phyloP scores from a whole-genome alignment of 2,113 vertebrate species.

The Ibidorhyncha struthersii region DNA sequence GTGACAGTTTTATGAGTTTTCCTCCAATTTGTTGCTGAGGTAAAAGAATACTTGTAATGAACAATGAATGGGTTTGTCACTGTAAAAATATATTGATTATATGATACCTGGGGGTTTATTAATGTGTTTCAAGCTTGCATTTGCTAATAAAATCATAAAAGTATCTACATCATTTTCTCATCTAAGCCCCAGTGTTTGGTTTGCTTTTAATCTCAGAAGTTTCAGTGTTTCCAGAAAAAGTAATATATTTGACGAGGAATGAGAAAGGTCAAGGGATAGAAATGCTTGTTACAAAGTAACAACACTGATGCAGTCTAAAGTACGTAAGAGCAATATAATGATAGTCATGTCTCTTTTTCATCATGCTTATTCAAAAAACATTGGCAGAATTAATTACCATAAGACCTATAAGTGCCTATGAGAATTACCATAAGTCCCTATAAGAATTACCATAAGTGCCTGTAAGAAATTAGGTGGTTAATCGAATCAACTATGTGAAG shows the following conservation, averaged over 20 bases:
- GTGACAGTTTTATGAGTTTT: neutral
- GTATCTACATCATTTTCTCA: neutral
- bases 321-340: neutral
- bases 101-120: neutral
- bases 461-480: neutral
- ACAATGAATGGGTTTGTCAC: neutral
- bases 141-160: neutral
- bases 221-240: neutral
- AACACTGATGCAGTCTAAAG: neutral
- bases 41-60: neutral
- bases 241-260: neutral
- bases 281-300: neutral
- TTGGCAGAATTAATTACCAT: neutral
- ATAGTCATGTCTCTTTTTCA: neutral
- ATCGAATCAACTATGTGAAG: neutral
- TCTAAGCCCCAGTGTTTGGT: neutral
- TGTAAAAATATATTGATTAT: neutral
- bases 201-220: neutral
- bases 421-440: neutral
- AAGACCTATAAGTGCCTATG: neutral
- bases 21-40: neutral
- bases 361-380: neutral
- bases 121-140: neutral
- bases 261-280: neutral
- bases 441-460: neutral